A percentile compares a stretch with the other conserved stretches of the same genome.
phyloP scores from a whole-genome alignment of 2,113 vertebrate genomes.

The Perognathus longimembris region DNA sequence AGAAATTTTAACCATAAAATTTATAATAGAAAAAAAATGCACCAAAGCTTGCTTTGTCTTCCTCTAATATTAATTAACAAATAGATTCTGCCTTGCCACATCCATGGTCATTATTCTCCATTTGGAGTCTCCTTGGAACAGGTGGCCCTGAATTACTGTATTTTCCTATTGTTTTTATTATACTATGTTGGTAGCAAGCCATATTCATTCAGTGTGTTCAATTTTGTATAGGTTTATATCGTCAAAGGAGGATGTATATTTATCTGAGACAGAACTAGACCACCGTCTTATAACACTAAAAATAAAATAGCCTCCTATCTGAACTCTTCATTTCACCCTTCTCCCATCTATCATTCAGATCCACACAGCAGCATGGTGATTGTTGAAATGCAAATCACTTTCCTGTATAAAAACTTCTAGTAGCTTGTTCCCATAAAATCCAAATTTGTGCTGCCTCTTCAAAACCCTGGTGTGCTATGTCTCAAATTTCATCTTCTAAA shows the following conservation, averaged over 20 bases:
- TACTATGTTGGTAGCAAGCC: too few species aligned
- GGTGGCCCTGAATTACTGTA: background rate
- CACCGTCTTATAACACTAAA: background rate
- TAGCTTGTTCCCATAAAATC: constrained; percentile 16
- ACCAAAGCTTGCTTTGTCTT: background rate
- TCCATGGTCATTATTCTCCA: background rate
- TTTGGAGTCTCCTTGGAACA: background rate
- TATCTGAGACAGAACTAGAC: background rate
- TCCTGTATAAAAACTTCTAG: background rate
- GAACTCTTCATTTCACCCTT: background rate
- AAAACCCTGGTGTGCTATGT: background rate
- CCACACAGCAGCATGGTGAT: background rate
- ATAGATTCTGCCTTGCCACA: background rate
- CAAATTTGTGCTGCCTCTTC: background rate
- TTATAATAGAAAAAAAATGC: constrained; percentile 14
- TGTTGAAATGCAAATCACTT: constrained; percentile 9
- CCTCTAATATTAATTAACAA: constrained; percentile 1
- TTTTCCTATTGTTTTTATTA: background rate
- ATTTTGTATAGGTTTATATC: background rate
- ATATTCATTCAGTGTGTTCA: background rate
- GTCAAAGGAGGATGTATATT: background rate
- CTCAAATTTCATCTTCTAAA: background rate
- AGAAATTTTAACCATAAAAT: background rate
- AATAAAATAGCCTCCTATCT: background rate
- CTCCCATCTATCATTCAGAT: background rate